Conservation (phyloP, 2,888 invertebrate species). For the Nycteola revayana region DNA sequence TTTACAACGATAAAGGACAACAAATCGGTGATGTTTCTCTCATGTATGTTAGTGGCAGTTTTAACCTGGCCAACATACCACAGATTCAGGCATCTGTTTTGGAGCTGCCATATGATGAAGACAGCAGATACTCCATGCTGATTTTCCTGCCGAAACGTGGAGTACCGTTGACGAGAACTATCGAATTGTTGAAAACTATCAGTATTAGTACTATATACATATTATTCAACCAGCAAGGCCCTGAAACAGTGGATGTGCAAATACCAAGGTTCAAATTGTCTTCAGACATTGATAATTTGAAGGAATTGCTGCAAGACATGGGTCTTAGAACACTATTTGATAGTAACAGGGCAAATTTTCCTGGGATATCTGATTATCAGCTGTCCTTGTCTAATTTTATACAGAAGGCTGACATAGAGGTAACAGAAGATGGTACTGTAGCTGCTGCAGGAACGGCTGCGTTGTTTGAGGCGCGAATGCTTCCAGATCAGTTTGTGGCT, state of each 20-base stretch:
- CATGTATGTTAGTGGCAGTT: slow-evolving; percentile 46
- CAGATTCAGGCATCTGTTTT: slow-evolving; percentile 49
- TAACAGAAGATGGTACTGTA: slow-evolving; percentile 61
- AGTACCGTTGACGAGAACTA: slow-evolving; percentile 59
- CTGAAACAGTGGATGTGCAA: slow-evolving; percentile 74
- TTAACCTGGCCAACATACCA: slow-evolving; percentile 37
- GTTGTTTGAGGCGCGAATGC: slow-evolving; percentile 36
- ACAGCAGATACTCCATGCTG: slow-evolving; percentile 82
- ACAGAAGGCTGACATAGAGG: slow-evolving; percentile 66
- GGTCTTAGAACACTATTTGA: slow-evolving; percentile 60
- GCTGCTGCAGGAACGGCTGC: slow-evolving; percentile 48
- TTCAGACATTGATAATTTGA: slow-evolving; percentile 71
- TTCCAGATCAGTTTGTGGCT: slow-evolving; percentile 42
- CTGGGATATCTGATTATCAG: slow-evolving; percentile 45
- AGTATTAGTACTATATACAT: slow-evolving; percentile 71
- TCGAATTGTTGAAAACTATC: slow-evolving; percentile 68
- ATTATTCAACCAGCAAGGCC: slow-evolving; percentile 51
- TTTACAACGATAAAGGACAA: slow-evolving; percentile 49
- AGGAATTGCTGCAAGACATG: slow-evolving; percentile 65
- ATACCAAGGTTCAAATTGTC: slow-evolving; percentile 83
- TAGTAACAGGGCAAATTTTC: slow-evolving; percentile 42
- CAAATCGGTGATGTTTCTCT: slow-evolving; percentile 57
- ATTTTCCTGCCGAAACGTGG: slow-evolving; percentile 81
- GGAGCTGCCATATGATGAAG: slow-evolving; percentile 60
- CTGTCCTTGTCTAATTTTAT: slow-evolving; percentile 56